Conservation (phyloP, 2,797 vertebrate genomes). For the Falco concolor region DNA sequence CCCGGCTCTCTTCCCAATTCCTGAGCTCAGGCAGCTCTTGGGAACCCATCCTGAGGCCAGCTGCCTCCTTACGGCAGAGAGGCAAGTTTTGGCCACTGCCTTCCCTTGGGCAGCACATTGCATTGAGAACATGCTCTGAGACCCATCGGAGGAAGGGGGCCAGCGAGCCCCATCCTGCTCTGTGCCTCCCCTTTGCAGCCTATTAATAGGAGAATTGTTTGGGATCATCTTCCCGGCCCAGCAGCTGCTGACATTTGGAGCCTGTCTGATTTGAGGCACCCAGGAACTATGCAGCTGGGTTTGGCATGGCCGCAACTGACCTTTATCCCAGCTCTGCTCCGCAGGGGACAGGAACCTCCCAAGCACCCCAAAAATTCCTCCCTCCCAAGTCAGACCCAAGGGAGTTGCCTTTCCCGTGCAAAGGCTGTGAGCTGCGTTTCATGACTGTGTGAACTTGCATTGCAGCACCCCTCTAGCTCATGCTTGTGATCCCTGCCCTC, state of each 20-base stretch:
- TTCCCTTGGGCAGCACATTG: background rate
- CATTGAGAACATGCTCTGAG: background rate
- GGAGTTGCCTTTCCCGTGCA: background rate
- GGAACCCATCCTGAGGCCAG: background rate
- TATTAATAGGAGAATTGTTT: conserved; percentile 51
- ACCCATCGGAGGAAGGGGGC: background rate
- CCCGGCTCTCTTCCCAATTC: background rate
- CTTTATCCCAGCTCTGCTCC: conserved; percentile 18
- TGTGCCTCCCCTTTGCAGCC: background rate
- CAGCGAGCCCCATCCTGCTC: background rate
- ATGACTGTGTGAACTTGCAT: background rate
- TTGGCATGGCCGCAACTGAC: background rate
- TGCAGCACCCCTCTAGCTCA: background rate
- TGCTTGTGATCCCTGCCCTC: background rate
- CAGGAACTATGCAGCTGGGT: background rate
- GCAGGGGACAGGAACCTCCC: background rate
- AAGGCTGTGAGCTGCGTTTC: background rate
- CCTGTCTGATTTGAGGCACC: background rate
- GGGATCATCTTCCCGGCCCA: conserved; percentile 45
- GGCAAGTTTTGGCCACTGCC: background rate
- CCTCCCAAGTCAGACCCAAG: background rate
- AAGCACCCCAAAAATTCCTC: background rate
- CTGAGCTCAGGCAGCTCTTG: background rate
- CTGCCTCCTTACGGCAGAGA: background rate
- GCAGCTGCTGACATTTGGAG: conserved; percentile 67